Evolutionary conservation across 2,797 vertebrate species (phyloP), one percentile per base, ranked within the genome.

Genomic region (Dipus sagitta): DNA sequence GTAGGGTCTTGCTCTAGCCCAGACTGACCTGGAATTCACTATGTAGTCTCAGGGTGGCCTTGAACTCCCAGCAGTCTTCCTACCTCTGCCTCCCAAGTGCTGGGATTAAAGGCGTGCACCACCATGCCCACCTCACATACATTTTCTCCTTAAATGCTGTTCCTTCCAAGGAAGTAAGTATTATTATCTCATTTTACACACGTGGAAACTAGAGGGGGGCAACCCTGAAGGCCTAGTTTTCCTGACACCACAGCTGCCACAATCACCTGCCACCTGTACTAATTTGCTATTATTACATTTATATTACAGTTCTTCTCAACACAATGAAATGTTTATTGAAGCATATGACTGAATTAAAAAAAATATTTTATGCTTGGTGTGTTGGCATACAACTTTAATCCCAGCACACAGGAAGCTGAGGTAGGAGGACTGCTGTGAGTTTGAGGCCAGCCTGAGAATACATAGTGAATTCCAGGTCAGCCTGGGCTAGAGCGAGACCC

Each of bases 141-240:
- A 52, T 95, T 86, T 88, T 88, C 76, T 86, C 72, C 58, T 62
- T 47, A 71, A 62, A 32, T 24, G n/a, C 21, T 17, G 28, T 65
- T 72, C 18, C 34, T 47, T 13, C 28, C 58, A 58, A 1, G 26
- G 34, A 88, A 28, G 52, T 20, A 32, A 34, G 20, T 54, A 28
- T 47, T 68, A 26, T 58, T 34, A 42, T 81, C 83, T 26, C 21
- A 79, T 54, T 91, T 81, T 28, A 72, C 34, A 52, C 30, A 34
- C 6, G 58, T 42, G 78, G 64, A 78, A 71, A 74, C 17, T 18
- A 23, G 52, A 38, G 18, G 28, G 42, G 9, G 58, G 54, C 20
- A 52, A 68, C 32, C 12, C 3, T 6, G 6, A 7, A 34, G 62
- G 26, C 47, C 42, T 60, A 28, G 1, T 7, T 78, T 64, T 54